Evolutionary conservation across 2,888 invertebrate species (phyloP), one percentile per base, ranked within the genome.

Genomic region (Orthosia gothica): DNA sequence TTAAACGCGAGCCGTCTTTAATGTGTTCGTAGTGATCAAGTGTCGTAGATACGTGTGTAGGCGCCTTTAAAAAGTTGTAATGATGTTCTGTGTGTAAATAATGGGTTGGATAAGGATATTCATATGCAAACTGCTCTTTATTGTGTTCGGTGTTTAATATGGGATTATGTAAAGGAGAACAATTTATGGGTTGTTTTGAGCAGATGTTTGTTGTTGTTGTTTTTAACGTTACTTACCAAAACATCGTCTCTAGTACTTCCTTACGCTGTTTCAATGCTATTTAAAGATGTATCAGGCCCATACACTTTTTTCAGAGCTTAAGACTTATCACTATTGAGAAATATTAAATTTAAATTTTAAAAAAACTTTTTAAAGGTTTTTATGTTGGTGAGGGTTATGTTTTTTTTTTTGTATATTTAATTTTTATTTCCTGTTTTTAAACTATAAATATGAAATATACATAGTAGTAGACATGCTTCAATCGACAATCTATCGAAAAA

Each of bases 1-100:
- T 96, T 96, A 96, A 95, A 96, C 94, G 93, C 92, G 93, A 93
- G 92, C 87, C 92, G 92, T 91, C 91, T 93, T 93, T 95, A 95
- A 95, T 94, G 93, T 87, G 90, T 91, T 93, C 87, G 83, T 89
- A 89, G 93, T 91, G 95, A 95, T 95, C 95, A 92, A 93, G 91
- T 91, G 90, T 84, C 85, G 73, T 81, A 80, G 91, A 92, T 94
- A 94, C 84, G 83, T 89, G 88, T 90, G 89, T 93, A 92, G 91
- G 83, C 72, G 84, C 81, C 84, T 87, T 91, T 91, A 89, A 90
- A 89, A 93, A 93, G 91, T 94, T 93, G 92, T 93, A 93, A 93
- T 93, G 92, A 91, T 86, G 86, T 91, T 89, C 54, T 62, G 84
- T 81, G 65, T 79, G 90, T 91, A 92, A 93, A 89, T 94, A 93